Evolutionary conservation across 2,113 vertebrate genomes (phyloP).

Genomic region (Atlantisia rogersi): DNA sequence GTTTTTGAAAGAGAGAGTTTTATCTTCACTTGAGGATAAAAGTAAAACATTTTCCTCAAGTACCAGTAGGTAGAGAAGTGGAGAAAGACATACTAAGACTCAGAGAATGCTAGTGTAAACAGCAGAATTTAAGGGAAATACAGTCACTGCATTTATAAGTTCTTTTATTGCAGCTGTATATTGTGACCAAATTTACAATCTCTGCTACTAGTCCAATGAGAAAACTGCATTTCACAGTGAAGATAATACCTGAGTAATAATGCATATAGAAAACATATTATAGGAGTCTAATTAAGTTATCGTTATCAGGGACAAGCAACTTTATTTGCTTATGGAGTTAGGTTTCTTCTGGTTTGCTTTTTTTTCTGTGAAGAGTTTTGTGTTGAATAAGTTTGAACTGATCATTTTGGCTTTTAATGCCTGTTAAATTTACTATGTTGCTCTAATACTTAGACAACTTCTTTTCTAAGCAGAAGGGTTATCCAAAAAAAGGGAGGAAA

Average conservation of each 20-base stretch:
- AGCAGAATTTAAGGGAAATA: not conserved
- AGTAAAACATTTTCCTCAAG: not conserved
- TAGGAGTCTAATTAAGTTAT: not conserved
- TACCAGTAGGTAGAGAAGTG: not conserved
- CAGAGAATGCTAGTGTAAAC: not conserved
- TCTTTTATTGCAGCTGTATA: not conserved
- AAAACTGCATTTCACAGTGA: not conserved
- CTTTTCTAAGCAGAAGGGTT: not conserved
- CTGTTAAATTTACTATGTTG: not conserved
- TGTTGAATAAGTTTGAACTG: not conserved
- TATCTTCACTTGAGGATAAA: not conserved
- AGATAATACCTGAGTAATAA: not conserved
- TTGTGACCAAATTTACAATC: not conserved
- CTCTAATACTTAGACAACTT: not conserved
- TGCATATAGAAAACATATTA: not conserved
- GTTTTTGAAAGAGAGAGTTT: not conserved
- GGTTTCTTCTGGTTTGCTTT: not conserved
- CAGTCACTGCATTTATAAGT: not conserved
- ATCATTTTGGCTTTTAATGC: not conserved
- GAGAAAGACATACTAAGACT: not conserved
- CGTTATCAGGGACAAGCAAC: not conserved
- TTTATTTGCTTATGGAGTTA: not conserved
- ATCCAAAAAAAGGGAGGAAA: not conserved
- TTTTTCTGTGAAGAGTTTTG: not conserved
- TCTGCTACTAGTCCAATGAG: not conserved